A percentile compares a stretch with the other conserved stretches of the same genome.
These are phyloP conservation scores for Amazona guildingii DNA, from an alignment of 2,113 vertebrate species.

Conservation along the genomic window DNA sequence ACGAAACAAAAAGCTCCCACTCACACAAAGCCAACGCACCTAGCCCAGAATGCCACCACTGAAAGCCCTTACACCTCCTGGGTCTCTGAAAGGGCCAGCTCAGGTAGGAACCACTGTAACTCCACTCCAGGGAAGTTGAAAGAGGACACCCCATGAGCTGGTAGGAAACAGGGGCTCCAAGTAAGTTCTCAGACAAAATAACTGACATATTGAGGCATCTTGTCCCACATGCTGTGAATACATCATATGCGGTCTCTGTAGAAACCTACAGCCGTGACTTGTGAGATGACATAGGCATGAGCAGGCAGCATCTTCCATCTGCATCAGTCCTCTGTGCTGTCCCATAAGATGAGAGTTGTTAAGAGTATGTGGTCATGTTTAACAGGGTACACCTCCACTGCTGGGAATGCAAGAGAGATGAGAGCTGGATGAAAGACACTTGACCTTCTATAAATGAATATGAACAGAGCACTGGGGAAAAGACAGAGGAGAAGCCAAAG, in stretches of 20 bases:
- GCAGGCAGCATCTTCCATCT: background rate
- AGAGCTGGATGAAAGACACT: background rate
- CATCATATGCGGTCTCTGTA: background rate
- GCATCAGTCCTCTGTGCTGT: background rate
- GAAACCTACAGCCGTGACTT: background rate
- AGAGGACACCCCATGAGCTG: background rate
- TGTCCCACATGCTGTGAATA: background rate
- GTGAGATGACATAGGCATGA: background rate
- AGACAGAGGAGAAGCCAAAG: background rate
- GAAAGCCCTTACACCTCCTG: background rate
- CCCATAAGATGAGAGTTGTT: accelerated
- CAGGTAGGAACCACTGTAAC: background rate
- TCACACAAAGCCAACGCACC: background rate
- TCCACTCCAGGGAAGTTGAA: background rate
- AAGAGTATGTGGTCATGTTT: background rate
- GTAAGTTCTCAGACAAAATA: background rate
- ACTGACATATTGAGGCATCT: background rate
- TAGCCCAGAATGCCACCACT: background rate
- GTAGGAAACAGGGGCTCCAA: background rate
- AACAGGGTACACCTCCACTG: background rate
- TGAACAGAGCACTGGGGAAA: background rate
- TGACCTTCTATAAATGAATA: background rate
- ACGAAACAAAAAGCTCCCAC: background rate
- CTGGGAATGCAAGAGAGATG: background rate
- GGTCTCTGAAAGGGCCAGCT: background rate